Base-by-base conservation (phyloP, 2,113 vertebrate species). In the Actenoides lindsayi region DNA sequence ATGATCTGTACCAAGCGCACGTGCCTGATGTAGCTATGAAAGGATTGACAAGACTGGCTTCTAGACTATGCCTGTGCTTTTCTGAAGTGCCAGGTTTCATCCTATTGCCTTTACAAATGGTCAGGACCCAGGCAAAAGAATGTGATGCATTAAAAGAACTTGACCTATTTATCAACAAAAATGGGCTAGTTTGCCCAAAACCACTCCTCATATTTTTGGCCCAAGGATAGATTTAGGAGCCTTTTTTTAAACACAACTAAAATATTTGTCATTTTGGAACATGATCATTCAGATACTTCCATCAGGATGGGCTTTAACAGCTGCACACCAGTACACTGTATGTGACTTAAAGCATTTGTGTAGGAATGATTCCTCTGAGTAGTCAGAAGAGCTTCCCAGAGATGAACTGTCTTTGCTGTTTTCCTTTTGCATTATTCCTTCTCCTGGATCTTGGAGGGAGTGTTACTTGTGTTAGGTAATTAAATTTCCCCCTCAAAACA, bases 81-180 rank as follows among this genome's bases (percentile, higher is more conserved):
- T n/a, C 44, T 74, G 44, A 44, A 21, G 54, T 82, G n/a, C 31
- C 82, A 65, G 18, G 16, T 88, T 44, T 84, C 56, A 79, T 54
- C 51, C 48, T 83, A 5, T 23, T 35, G 54, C 48, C 41, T 57
- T 69, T 35, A 30, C 23, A 88, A 90, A 56, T 4, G 24, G 18
- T 31, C 54, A 65, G 59, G 35, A 3, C 13, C 18, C 16, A 35
- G 27, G 48, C 25, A 87, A 70, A 71, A 77, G 18, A 28, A 4
- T 0, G 0, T 35, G n/a, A 59, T 0, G 0, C 1, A 1, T 19
- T 51, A 27, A 28, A 75, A 68, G 59, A 21, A 37, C 68, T 60
- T 87, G 27, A 17, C 51, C 8, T 31, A 50, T 88, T 80, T 77
- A 48, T 69, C 17, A 69, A 54, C 15, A 73, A 76, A 76, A 62